Percentiles rank a stretch among this genome's conserved stretches.
Evolutionary conservation across 2,888 invertebrate species (phyloP).

Genomic region (Eupeodes latifasciatus): DNA sequence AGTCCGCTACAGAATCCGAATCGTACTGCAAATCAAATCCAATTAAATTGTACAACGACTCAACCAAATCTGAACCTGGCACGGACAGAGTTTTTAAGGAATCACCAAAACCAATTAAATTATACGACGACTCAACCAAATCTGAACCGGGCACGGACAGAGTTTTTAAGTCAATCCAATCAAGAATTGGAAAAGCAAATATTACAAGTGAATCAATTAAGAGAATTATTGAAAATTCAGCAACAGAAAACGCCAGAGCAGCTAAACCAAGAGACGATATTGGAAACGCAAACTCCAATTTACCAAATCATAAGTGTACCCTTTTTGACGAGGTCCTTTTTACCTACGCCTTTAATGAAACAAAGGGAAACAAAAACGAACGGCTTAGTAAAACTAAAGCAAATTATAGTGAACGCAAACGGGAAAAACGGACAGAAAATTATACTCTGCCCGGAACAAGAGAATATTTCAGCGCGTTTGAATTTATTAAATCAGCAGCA

Average conservation of each 20-base stretch:
- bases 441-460: slow-evolving; percentile 40
- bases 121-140: slow-evolving; percentile 18
- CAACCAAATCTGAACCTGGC: slow-evolving; percentile 30
- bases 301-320: slow-evolving; percentile 70
- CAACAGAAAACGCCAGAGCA: slow-evolving; percentile 42
- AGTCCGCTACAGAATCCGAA: slow-evolving; percentile 21
- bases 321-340: slow-evolving; percentile 71
- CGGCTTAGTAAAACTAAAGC: slow-evolving; percentile 57
- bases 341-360: slow-evolving; percentile 47
- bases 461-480: slow-evolving; percentile 59
- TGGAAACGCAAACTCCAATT: slow-evolving; percentile 42
- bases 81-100: slow-evolving; percentile 45
- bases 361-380: slow-evolving; percentile 50
- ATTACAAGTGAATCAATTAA: slow-evolving; percentile 40
- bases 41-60: slow-evolving; percentile 23
- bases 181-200: slow-evolving; percentile 23
- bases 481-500: slow-evolving; percentile 61
- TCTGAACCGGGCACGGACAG: slow-evolving; percentile 37
- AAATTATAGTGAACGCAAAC: slow-evolving; percentile 56
- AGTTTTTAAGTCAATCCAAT: slow-evolving; percentile 51
- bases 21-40: slow-evolving; percentile 3
- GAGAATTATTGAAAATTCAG: slow-evolving; percentile 40
- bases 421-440: slow-evolving; percentile 52
- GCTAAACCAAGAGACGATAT: slow-evolving; percentile 44
- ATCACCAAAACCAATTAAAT: slow-evolving; percentile 50